These are phyloP conservation scores for Choloepus hoffmanni DNA, from an alignment of 2,113 vertebrate genomes.

Conservation along the genomic window DNA sequence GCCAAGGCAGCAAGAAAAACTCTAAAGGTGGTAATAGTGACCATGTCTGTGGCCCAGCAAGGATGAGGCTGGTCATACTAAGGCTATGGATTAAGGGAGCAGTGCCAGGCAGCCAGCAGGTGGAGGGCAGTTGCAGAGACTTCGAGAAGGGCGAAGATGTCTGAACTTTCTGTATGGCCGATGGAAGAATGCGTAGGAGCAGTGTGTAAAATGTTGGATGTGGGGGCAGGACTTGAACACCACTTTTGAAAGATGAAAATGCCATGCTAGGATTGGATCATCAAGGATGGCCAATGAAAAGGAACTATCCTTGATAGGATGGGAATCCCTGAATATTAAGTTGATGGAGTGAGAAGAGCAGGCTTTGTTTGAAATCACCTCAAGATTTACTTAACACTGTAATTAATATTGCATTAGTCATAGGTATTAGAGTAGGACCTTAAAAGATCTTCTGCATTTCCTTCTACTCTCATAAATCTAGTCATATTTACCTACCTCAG, in stretches of 20 bases:
- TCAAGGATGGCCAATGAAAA: neutral
- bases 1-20: neutral
- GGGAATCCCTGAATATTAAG: neutral
- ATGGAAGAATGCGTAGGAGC: neutral
- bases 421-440: conserved; percentile 19
- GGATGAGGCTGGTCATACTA: neutral
- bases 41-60: neutral
- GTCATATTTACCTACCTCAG: neutral
- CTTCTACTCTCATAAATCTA: conserved; percentile 18
- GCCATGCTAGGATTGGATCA: neutral
- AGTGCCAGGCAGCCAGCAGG: neutral
- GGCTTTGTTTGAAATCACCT: conserved; percentile 38
- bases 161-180: neutral
- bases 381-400: conserved; percentile 37
- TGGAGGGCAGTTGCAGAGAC: neutral
- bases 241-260: neutral
- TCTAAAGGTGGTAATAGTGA: neutral
- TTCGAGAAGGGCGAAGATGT: neutral
- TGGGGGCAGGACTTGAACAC: neutral
- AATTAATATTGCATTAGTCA: conserved; percentile 28
- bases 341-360: neutral
- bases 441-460: conserved; percentile 27
- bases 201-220: neutral
- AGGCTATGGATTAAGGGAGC: neutral
- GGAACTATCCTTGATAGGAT: neutral